These are phyloP conservation scores for Agrenia bidenticulata DNA, from an alignment of 2,888 invertebrate genomes.

Conservation along the genomic window DNA sequence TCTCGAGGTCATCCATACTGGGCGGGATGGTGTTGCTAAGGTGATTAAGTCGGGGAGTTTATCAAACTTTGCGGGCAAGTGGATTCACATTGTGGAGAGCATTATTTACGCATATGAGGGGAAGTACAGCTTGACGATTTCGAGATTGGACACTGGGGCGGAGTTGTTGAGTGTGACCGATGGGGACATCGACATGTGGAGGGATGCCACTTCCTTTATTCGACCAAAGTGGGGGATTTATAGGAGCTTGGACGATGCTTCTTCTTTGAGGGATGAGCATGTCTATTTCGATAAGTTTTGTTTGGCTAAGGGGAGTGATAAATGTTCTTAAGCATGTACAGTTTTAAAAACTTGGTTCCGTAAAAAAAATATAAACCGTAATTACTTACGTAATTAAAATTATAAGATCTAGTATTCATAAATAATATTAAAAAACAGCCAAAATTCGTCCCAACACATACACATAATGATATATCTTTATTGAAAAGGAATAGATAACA, in stretches of 20 bases:
- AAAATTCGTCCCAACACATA: too few species aligned
- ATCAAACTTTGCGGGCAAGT: constrained; percentile 36
- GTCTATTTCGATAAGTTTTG: constrained; percentile 45
- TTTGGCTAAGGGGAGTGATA: constrained; percentile 36
- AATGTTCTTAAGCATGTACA: too few species aligned
- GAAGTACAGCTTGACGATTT: constrained; percentile 29
- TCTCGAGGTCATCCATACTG: constrained; percentile 33
- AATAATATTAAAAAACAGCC: too few species aligned
- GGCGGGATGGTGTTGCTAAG: constrained; percentile 15
- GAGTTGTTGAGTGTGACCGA: constrained; percentile 31
- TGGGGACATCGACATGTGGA: constrained; percentile 42
- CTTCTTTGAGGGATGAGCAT: constrained; percentile 39
- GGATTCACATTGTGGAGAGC: constrained; percentile 43
- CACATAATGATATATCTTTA: too few species aligned
- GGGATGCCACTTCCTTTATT: constrained; percentile 26
- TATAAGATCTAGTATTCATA: too few species aligned
- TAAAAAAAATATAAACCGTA: too few species aligned
- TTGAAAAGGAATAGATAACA: too few species aligned
- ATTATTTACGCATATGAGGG: constrained; percentile 30
- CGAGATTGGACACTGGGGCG: constrained; percentile 22
- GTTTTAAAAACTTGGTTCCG: too few species aligned
- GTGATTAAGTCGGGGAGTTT: constrained; percentile 27
- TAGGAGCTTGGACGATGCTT: constrained; percentile 42
- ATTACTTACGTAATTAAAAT: too few species aligned
- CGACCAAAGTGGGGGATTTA: constrained; percentile 50